Base-by-base conservation (phyloP, 2,888 invertebrate genomes). In the Monoplex corrugatus region DNA sequence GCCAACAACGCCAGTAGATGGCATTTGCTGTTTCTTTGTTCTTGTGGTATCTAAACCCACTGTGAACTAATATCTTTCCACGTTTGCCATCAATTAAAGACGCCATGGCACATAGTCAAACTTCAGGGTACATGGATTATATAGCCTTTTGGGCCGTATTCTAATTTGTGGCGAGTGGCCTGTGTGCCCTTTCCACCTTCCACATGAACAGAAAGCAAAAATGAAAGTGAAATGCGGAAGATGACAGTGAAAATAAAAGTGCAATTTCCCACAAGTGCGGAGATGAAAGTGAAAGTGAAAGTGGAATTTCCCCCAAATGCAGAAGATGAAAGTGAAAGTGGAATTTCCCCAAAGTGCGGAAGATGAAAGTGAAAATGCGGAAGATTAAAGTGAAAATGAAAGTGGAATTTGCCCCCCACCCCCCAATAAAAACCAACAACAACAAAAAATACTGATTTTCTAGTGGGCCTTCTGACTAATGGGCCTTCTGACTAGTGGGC, bases 41-140 rank as follows among this genome's bases (percentile, higher is more conserved):
- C 63, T 63, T 63, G 63, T 63, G 63, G 63, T 63, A 63, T 63
- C 63, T 63, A 63, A 63, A 63, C 63, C 63, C 63, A 63, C 63
- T 63, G 63, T 63, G 63, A 63, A 8, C 63, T 63, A 23, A 16
- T 13, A 50, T 50, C 16, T 50, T 50, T 16, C 23, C 13, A 63
- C 63, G 63, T 63, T 63, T 63, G 63, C 63, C 63, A 63, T 63
- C 63, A 63, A 63, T 63, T 63, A 63, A 63, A 63, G 63, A 63
- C 63, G 63, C 63, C 63, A 63, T 63, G 63, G 63, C 63, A 63
- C 63, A 2, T 63, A 63, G 63, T 63, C 63, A 63, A 63, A 63
- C 63, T 63, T 63, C 28, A 63, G 23, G 63, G 63, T 63, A 63
- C 63, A 63, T 63, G 63, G 63, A 63, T 63, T 63, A 63, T 63